A percentile compares a stretch with the other conserved stretches of the same genome.
phyloP scores from a whole-genome alignment of 2,888 invertebrate genomes.

The Sinelater perroti region DNA sequence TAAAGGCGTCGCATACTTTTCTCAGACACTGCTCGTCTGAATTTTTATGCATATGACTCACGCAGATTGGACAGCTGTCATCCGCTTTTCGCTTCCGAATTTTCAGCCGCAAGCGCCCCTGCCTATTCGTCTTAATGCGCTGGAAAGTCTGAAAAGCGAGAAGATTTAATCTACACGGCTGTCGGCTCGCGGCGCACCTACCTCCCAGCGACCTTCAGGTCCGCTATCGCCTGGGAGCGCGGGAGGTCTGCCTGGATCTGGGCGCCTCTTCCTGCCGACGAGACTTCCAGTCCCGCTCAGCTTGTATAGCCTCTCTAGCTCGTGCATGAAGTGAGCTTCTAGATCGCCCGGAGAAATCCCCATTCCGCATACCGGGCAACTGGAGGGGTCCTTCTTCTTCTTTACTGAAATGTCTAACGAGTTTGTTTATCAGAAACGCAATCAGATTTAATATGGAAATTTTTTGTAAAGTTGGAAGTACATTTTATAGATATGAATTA shows the following conservation, averaged over 20 bases:
- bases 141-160: slow-evolving; percentile 68
- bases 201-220: slow-evolving; percentile 73
- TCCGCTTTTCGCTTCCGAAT: slow-evolving; percentile 73
- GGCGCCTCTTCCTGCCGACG: slow-evolving; percentile 60
- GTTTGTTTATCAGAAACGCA: too few relatives aligned
- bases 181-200: too few relatives aligned
- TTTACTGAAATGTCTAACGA: slow-evolving; percentile 43
- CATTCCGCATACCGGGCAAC: slow-evolving; percentile 76
- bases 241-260: slow-evolving; percentile 57
- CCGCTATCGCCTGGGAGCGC: slow-evolving; percentile 62
- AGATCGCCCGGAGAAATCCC: slow-evolving; percentile 72
- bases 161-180: slow-evolving; percentile 36
- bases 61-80: slow-evolving; percentile 74
- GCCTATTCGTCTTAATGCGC: slow-evolving; percentile 74
- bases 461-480: too few relatives aligned
- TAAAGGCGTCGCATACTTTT: slow-evolving; percentile 57
- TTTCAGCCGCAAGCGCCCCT: slow-evolving; percentile 72
- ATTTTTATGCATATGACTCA: slow-evolving; percentile 64
- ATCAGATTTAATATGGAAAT: too few relatives aligned
- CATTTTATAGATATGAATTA: too few relatives aligned
- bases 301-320: slow-evolving; percentile 74
- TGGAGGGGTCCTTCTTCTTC: slow-evolving; percentile 59
- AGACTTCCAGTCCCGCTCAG: slow-evolving; percentile 63
- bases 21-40: slow-evolving; percentile 70
- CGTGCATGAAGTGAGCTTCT: slow-evolving; percentile 74